Percentiles rank a stretch among this genome's conserved stretches.
These are phyloP conservation scores for Deilephila porcellus DNA, from an alignment of 2,888 invertebrate species.

Conservation along the genomic window DNA sequence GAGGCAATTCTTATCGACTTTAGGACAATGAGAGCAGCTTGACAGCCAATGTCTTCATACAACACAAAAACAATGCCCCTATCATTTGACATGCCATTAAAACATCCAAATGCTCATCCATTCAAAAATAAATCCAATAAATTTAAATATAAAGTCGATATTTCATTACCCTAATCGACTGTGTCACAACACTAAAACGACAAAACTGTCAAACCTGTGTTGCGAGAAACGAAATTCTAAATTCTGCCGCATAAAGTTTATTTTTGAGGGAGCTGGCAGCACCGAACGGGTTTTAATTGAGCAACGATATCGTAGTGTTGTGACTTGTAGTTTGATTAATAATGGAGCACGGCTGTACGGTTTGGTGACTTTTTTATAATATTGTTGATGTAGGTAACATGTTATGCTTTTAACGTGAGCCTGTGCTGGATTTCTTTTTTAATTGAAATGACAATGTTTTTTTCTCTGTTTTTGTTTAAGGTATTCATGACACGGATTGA, in stretches of 20 bases:
- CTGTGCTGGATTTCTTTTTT: slow-evolving; percentile 39
- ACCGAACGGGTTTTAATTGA: slow-evolving; percentile 78
- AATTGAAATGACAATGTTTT: slow-evolving; percentile 29
- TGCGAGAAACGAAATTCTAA: slow-evolving; percentile 37
- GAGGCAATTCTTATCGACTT: slow-evolving; percentile 62
- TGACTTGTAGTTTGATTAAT: slow-evolving; percentile 83
- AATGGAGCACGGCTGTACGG: slow-evolving; percentile 78
- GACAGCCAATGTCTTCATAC: slow-evolving; percentile 81
- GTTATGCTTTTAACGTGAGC: slow-evolving; percentile 67
- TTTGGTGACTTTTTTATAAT: slow-evolving; percentile 61
- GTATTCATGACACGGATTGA: slow-evolving; percentile 5
- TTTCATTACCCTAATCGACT: slow-evolving; percentile 37
- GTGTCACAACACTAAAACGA: slow-evolving; percentile 1
- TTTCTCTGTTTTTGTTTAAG: slow-evolving; percentile 17
- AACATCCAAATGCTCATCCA: slow-evolving; percentile 41
- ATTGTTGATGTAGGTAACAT: slow-evolving; percentile 71
- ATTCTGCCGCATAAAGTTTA: accelerated
- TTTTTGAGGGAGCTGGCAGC: slow-evolving; percentile 38
- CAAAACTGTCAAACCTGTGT: neutral
- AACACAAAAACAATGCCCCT: slow-evolving; percentile 77
- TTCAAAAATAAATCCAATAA: slow-evolving; percentile 38
- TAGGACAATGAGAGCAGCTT: slow-evolving; percentile 63
- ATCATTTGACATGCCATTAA: slow-evolving; percentile 74
- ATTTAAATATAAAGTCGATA: slow-evolving; percentile 43
- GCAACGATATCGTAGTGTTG: slow-evolving; percentile 82